These are phyloP conservation scores for Lepidocyrtinus sp. DNA, from an alignment of 2,888 invertebrate species.

Conservation along the genomic window DNA sequence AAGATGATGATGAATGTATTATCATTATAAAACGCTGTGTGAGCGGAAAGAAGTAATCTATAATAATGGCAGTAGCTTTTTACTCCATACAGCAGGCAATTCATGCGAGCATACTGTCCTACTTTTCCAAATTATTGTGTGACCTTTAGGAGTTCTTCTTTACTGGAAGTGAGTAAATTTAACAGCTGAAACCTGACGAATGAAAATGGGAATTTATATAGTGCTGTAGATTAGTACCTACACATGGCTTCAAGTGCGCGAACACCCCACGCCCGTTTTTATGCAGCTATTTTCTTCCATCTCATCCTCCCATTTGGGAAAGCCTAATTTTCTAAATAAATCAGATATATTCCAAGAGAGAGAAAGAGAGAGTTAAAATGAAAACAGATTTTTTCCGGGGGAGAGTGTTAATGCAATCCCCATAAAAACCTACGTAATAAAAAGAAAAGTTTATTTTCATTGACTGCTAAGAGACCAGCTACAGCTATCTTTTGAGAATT, in stretches of 20 bases:
- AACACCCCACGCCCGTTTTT: background rate
- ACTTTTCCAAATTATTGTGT: background rate
- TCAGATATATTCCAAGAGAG: background rate
- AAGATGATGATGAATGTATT: slow-evolving; percentile 5
- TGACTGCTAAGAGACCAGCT: background rate
- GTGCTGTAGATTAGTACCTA: background rate
- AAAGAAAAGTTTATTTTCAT: slow-evolving; percentile 14
- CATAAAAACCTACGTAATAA: slow-evolving; percentile 8
- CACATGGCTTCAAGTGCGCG: background rate
- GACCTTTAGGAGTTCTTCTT: slow-evolving; percentile 5
- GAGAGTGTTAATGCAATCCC: slow-evolving; percentile 3
- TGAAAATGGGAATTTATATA: background rate
- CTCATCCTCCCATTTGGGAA: slow-evolving; percentile 13
- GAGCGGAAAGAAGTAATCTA: background rate
- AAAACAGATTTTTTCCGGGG: slow-evolving; percentile 15
- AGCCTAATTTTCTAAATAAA: slow-evolving; percentile 18
- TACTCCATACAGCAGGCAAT: background rate
- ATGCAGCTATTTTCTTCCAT: slow-evolving; percentile 6
- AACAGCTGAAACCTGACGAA: too few relatives aligned
- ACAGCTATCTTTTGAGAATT: background rate
- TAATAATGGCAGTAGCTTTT: slow-evolving; percentile 7
- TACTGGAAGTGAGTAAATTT: too few relatives aligned
- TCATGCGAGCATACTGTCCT: slow-evolving; percentile 8
- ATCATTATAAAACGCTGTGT: slow-evolving; percentile 6
- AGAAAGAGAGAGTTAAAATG: background rate